Percentiles rank a stretch among this genome's conserved stretches.
phyloP scores from a whole-genome alignment of 1,140 invertebrate species.

The Andricus grossulariae region DNA sequence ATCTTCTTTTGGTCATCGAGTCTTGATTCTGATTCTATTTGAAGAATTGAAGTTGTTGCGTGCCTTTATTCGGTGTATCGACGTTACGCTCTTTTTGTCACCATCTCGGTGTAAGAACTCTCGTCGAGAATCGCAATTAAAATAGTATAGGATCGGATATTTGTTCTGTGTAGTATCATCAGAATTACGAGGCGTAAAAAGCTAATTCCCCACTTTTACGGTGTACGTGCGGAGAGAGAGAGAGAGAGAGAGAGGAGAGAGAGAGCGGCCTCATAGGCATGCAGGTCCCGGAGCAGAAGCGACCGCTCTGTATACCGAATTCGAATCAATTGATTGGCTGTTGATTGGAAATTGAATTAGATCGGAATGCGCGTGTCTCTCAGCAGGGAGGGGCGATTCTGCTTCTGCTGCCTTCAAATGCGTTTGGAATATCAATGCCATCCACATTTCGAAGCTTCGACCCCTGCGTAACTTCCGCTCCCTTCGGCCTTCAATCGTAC shows the following conservation, averaged over 20 bases:
- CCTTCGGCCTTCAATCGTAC: neutral
- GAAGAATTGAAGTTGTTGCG: conserved; percentile 15
- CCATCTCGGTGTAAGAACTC: conserved; percentile 9
- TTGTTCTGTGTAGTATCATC: conserved; percentile 43
- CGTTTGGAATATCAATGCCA: conserved; percentile 69
- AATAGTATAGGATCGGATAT: conserved; percentile 50
- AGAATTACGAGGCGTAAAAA: conserved; percentile 60
- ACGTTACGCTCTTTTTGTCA: conserved; percentile 38
- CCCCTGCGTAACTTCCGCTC: conserved; percentile 35
- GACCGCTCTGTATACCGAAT: conserved; percentile 75
- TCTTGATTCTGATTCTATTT: neutral
- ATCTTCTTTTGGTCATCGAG: neutral
- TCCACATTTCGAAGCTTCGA: conserved; percentile 57
- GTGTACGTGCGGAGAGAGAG: conserved; percentile 48
- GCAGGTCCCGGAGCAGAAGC: conserved; percentile 63
- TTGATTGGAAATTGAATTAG: conserved; percentile 80
- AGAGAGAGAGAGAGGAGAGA: neutral
- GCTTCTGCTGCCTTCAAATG: conserved; percentile 62
- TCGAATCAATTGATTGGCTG: conserved; percentile 79
- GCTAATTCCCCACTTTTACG: conserved; percentile 63
- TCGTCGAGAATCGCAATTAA: conserved; percentile 48
- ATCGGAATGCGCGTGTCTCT: conserved; percentile 75
- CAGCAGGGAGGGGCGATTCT: conserved; percentile 49
- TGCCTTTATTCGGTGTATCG: conserved; percentile 46
- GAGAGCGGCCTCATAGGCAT: conserved; percentile 67